phyloP scores from a whole-genome alignment of 2,113 vertebrate genomes.

The Chaetura pelagica region DNA sequence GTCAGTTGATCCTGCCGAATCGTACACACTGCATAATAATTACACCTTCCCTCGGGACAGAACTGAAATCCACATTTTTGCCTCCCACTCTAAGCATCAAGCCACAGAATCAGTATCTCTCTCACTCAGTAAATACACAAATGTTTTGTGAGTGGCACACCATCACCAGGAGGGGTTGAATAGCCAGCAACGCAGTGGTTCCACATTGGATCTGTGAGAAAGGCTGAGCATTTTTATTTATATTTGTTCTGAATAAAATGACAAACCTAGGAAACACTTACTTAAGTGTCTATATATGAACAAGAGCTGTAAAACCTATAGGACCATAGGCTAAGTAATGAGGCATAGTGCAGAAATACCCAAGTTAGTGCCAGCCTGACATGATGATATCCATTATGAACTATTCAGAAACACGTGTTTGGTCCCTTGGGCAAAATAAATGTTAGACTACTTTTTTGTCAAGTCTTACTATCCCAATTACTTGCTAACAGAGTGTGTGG shows the following conservation, averaged over 20 bases:
- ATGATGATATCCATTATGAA: background rate
- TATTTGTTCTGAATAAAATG: background rate
- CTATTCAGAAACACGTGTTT: background rate
- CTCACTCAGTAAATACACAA: background rate
- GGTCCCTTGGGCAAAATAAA: background rate
- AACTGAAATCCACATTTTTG: conserved; percentile 8
- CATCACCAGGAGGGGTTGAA: background rate
- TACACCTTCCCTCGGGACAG: background rate
- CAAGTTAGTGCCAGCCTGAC: background rate
- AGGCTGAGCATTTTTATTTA: background rate
- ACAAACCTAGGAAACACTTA: background rate
- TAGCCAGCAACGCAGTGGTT: background rate
- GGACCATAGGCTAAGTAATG: background rate
- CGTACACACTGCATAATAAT: background rate
- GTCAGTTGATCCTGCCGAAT: background rate
- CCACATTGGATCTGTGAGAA: background rate
- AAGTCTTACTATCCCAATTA: background rate
- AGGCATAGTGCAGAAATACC: background rate
- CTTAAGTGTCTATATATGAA: background rate
- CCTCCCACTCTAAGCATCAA: conserved; percentile 44
- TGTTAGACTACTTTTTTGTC: background rate
- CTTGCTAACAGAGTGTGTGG: background rate
- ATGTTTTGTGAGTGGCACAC: background rate
- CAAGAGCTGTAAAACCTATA: background rate
- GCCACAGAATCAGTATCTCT: conserved; percentile 25